Evolutionary conservation across 2,797 vertebrate genomes (phyloP).

Genomic region (Cossypha polioptera): DNA sequence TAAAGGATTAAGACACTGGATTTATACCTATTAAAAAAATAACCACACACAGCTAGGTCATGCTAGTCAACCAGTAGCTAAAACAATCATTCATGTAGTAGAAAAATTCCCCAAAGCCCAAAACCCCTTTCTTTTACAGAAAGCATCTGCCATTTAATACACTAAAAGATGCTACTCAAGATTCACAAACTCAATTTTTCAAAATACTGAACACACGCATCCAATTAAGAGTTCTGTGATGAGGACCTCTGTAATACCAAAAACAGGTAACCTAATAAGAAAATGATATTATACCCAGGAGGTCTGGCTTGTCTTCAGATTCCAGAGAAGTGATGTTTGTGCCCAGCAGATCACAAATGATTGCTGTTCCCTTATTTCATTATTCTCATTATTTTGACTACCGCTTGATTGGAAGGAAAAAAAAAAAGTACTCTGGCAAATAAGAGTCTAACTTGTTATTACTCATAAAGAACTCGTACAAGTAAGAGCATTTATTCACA

Average conservation of each 20-base stretch:
- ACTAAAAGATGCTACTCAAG: neutral
- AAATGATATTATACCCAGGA: neutral
- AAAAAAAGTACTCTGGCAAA: neutral
- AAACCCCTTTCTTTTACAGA: neutral
- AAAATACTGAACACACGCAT: neutral
- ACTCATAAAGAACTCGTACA: neutral
- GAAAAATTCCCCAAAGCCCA: neutral
- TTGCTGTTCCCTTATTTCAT: neutral
- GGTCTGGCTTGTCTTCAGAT: neutral
- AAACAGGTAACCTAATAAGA: neutral
- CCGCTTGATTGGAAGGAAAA: neutral
- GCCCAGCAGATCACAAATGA: neutral
- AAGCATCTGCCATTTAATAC: neutral
- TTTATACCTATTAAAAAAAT: neutral
- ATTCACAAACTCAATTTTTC: neutral
- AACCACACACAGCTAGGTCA: neutral
- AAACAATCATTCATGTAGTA: neutral
- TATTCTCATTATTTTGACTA: conserved; percentile 39
- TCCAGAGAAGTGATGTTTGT: neutral
- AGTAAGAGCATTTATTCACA: neutral
- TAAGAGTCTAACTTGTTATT: neutral
- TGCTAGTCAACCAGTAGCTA: neutral
- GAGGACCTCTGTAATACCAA: neutral
- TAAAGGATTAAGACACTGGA: neutral
- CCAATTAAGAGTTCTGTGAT: neutral